Evolutionary conservation across 2,113 vertebrate species (phyloP), one percentile per base, ranked within the genome.

Genomic region (Puntigrus tetrazona): DNA sequence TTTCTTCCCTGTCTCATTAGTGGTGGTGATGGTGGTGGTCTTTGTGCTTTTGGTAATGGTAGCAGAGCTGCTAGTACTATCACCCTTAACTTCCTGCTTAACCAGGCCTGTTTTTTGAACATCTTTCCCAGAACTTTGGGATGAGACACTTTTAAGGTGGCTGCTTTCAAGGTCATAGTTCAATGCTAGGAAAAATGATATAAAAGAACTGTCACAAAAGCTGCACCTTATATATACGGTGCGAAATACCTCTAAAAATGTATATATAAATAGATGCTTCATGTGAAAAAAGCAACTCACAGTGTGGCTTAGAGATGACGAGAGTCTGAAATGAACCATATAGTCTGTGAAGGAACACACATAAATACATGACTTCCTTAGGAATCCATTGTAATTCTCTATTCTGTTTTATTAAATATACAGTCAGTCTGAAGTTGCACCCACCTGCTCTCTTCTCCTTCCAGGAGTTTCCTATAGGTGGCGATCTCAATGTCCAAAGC

Each of bases 401-500:
- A 1, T 27, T 25, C 11, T 45, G 7, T 22, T 55, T 55, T 3
- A 25, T n/a, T n/a, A 67, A 61, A 67, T 3, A 36, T 20, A 3
- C 31, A 22, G 7, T 43, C 8, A 43, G 69, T 72, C 22, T 38
- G 20, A 74, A 47, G n/a, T 25, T 43, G 6, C 25, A 50, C 67
- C 50, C 9, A 86, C 87, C 87, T 86, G 82, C 63, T 86, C 16
- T 88, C 87, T 27, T 88, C 85, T 81, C 84, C 85, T 16, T 86
- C 85, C 78, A 88, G 52, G 9, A 86, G 82, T 38, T 86, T 88
- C 82, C 55, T 86, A 69, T 84, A 88, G 82, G 87, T 88, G 63
- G 85, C 78, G 14, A 88, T 88, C 85, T 88, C 87, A 27, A 88
- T 88, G 65, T 88, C 87, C 85, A 86, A 73, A 34, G 85, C 85